Conservation (phyloP, 2,113 vertebrate species). For the Gasterosteus aculeatus region DNA sequence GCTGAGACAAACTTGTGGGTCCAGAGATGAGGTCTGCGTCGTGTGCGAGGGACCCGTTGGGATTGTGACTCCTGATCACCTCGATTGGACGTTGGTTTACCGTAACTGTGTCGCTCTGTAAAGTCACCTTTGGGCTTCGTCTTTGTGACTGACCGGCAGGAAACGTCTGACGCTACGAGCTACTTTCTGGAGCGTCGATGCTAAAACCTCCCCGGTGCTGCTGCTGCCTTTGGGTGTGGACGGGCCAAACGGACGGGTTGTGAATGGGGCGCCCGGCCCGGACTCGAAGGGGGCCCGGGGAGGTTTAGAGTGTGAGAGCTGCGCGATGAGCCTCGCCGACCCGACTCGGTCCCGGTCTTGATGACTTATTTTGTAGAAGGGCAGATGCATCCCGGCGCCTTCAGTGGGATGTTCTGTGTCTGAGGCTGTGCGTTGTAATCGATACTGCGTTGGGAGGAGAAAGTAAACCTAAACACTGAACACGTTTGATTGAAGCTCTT, state of each 20-base stretch:
- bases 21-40: background rate
- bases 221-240: background rate
- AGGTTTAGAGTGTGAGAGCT: background rate
- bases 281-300: no score
- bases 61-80: background rate
- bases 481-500: background rate
- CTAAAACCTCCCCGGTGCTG: no score
- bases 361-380: constrained; percentile 14
- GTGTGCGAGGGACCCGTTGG: background rate
- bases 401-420: background rate
- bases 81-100: no score
- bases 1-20: background rate
- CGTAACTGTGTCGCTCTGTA: no score
- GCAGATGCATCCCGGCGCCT: background rate
- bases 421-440: background rate
- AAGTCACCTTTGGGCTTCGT: no score
- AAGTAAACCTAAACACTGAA: background rate
- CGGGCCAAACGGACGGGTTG: background rate
- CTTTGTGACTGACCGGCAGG: no score
- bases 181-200: no score
- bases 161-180: no score
- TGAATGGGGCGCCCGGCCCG: no score
- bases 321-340: constrained; percentile 16
- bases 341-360: no score
- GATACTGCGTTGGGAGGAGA: background rate